Evolutionary conservation across 2,113 vertebrate genomes (phyloP).

Genomic region (Etheostoma cragini): DNA sequence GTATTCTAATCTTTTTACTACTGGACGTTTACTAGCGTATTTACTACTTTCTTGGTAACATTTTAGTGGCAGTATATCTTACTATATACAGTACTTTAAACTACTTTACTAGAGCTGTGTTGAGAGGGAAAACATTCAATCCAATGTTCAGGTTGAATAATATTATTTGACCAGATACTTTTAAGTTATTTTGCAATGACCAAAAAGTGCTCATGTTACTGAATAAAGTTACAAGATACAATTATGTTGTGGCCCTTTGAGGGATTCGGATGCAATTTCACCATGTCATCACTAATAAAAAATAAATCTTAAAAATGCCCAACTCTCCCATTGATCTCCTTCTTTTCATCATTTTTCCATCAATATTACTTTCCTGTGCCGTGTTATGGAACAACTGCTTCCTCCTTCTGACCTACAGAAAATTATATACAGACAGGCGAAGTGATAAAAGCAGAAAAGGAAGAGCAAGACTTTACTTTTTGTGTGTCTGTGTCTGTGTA

Average conservation of each 20-base stretch:
- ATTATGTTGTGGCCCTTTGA: background rate
- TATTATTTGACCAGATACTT: background rate
- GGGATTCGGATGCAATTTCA: background rate
- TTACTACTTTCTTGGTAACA: background rate
- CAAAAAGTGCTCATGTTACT: background rate
- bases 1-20: background rate
- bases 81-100: background rate
- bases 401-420: constrained; percentile 1
- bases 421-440: too few relatives aligned
- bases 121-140: background rate
- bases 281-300: background rate
- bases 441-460: too few relatives aligned
- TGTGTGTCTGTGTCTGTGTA: too few relatives aligned
- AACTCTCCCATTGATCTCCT: constrained; percentile 7
- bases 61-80: background rate
- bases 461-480: too few relatives aligned
- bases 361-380: background rate
- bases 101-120: background rate
- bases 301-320: background rate
- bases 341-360: constrained; percentile 17
- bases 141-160: background rate
- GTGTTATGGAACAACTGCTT: constrained; percentile 1
- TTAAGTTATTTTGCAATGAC: background rate
- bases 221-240: background rate
- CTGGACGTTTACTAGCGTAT: background rate